A percentile compares a stretch with the other conserved stretches of the same genome.
These are phyloP conservation scores for Brachionichthys hirsutus DNA, from an alignment of 2,113 vertebrate genomes.

Conservation along the genomic window DNA sequence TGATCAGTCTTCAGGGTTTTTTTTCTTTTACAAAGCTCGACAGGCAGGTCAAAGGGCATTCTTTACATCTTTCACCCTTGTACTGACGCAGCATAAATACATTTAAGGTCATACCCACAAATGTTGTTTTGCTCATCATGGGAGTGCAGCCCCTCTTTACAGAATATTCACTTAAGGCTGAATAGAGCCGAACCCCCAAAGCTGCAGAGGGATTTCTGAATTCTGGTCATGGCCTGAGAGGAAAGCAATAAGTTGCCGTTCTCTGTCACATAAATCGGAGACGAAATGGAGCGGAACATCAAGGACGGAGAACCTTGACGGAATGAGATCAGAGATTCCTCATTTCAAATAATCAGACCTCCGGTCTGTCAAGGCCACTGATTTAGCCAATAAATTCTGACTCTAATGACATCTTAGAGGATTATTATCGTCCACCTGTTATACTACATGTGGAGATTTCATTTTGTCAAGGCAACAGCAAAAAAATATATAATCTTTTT, in stretches of 20 bases:
- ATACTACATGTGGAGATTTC: conserved; percentile 28
- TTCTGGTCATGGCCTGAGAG: conserved; percentile 29
- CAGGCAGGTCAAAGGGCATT: conserved; percentile 21
- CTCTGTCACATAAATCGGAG: conserved; percentile 35
- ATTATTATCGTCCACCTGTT: conserved; percentile 27
- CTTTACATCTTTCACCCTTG: no score
- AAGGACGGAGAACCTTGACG: conserved; percentile 34
- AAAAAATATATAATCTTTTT: conserved; percentile 12
- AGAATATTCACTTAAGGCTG: conserved; percentile 48
- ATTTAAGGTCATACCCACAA: conserved; percentile 18
- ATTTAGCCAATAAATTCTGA: conserved; percentile 50
- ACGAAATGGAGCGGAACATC: conserved; percentile 53
- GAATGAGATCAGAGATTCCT: conserved; percentile 33
- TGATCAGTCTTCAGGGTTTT: conserved; percentile 22
- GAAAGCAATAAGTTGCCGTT: conserved; percentile 31
- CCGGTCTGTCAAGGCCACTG: conserved; percentile 18
- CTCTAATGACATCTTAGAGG: conserved; percentile 26
- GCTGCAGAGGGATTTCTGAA: conserved; percentile 41
- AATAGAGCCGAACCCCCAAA: conserved; percentile 30
- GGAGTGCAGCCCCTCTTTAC: conserved; percentile 40
- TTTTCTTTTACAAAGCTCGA: conserved; percentile 25
- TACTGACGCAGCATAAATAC: conserved; percentile 45
- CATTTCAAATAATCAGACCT: conserved; percentile 20
- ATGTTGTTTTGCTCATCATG: conserved; percentile 26
- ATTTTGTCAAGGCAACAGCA: conserved; percentile 13